These are phyloP conservation scores for Acomys russatus DNA, from an alignment of 2,797 vertebrate species.

Conservation along the genomic window DNA sequence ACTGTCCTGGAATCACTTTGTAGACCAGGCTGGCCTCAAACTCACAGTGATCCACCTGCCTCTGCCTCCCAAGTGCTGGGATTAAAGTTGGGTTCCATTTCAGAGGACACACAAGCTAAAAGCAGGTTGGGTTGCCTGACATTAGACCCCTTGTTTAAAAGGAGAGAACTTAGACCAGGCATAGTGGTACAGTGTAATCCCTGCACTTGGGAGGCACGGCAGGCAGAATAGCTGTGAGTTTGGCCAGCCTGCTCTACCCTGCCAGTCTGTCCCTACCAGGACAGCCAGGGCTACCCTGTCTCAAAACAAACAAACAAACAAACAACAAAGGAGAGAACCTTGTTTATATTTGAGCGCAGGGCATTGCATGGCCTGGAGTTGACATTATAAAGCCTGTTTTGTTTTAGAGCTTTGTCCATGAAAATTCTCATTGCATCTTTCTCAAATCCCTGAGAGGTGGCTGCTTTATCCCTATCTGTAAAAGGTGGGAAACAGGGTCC, in stretches of 20 bases:
- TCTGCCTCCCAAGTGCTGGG: no score
- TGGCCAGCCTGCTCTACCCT: no score
- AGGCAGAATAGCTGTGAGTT: no score
- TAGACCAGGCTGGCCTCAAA: no score
- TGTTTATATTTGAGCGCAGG: background rate
- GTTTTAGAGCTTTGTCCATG: background rate
- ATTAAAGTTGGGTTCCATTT: background rate
- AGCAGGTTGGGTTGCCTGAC: background rate
- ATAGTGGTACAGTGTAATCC: no score
- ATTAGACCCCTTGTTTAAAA: background rate
- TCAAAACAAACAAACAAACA: no score
- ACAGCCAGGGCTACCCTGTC: no score
- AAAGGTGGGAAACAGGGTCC: background rate
- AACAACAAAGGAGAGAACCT: background rate
- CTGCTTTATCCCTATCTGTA: conserved; percentile 7
- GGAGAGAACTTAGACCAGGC: background rate
- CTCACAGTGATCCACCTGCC: no score
- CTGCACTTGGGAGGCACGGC: no score
- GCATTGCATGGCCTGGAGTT: background rate
- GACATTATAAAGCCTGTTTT: background rate
- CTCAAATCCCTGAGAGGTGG: background rate
- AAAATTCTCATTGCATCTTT: background rate
- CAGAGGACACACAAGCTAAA: background rate
- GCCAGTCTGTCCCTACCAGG: no score
- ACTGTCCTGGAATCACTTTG: no score